Evolutionary conservation across 2,113 vertebrate genomes (phyloP), one percentile per base, ranked within the genome.

Genomic region (Sebastes fasciatus): DNA sequence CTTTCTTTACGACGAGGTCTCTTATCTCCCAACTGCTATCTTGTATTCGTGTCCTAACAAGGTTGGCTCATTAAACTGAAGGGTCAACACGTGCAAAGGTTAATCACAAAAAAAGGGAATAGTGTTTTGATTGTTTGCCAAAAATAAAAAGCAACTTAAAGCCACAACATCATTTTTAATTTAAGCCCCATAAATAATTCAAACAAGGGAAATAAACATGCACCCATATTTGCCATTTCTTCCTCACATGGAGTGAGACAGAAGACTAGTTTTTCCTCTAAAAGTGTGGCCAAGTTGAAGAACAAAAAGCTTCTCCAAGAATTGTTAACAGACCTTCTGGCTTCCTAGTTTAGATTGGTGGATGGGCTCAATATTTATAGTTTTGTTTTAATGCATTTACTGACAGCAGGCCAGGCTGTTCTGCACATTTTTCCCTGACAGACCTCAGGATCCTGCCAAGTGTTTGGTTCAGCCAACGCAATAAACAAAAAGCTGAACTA

Each of bases 71-170:
- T 91, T 84, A 91, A 87, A 84, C 74, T 82, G 68, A 63, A 78
- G 84, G 84, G 86, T 78, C 82, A 79, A 69, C 87, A 86, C 82
- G 82, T 77, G 73, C 86, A 91, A 91, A 90, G 83, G 87, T 90
- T 80, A 88, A 69, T 75, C 71, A 60, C 71, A 51, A 49, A 79
- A 43, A 77, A 69, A 42, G 6, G 23, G 34, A 71, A 78, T 6
- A 8, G 19, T 43, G 57, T 58, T 45, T 64, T 74, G 34, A 63
- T 4, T 46, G 43, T 86, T 88, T 84, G 57, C 68, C 65, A 76
- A 71, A 65, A 74, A 82, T 13, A 45, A 62, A 66, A 54, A 46
- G 7, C 4, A 6, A 52, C 4, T 46, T 42, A n/a, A 46, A 45
- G 8, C 4, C 14, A 52, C 6, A 5, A 6, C 4, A 14, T 34